Percentiles rank a stretch among this genome's conserved stretches.
Conservation (phyloP, 1,140 invertebrate species). For the Battus philenor region DNA sequence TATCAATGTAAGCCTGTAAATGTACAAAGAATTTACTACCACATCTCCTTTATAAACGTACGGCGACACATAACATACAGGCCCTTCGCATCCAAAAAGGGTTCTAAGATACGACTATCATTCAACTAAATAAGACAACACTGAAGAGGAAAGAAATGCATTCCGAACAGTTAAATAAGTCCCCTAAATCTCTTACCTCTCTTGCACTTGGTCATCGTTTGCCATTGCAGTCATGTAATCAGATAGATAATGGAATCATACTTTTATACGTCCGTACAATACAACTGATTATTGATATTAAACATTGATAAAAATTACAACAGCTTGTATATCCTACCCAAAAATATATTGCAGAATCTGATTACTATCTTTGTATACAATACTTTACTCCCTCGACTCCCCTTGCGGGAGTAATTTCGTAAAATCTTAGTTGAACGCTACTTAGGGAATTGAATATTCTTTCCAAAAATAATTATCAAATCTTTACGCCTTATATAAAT, state of each 20-base stretch:
- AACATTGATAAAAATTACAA: too few species aligned
- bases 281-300: too few species aligned
- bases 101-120: not conserved
- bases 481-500: too few species aligned
- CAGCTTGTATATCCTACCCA: too few species aligned
- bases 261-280: slow-evolving; percentile 95
- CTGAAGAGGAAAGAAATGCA: slow-evolving; percentile 10
- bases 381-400: too few species aligned
- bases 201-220: slow-evolving; percentile 3
- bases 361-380: too few species aligned
- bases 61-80: not conserved
- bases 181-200: slow-evolving; percentile 1
- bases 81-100: slow-evolving; percentile 8
- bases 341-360: too few species aligned
- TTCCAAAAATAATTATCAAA: too few species aligned
- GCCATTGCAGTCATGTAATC: slow-evolving; percentile 14
- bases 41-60: not conserved
- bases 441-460: too few species aligned
- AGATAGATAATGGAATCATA: slow-evolving; percentile 44
- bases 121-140: slow-evolving; percentile 4
- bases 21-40: not conserved
- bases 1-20: slow-evolving; percentile 87
- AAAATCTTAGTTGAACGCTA: too few species aligned
- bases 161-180: not conserved
- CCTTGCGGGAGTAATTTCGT: too few species aligned